Base-by-base conservation (phyloP, 2,797 vertebrate genomes). In the Paguma larvata region DNA sequence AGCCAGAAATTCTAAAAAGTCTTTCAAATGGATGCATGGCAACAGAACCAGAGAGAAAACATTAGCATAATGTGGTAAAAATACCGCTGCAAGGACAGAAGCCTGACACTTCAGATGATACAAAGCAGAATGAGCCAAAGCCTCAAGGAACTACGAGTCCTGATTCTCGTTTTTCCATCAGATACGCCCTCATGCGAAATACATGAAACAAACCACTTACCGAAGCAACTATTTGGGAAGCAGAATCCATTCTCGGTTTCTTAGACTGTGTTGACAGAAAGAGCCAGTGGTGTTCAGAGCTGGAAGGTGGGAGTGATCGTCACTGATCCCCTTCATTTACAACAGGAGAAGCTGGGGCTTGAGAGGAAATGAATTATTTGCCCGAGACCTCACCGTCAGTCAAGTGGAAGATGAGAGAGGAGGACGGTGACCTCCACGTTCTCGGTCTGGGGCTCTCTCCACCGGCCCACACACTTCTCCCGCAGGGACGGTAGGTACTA, bases 1-100 rank as follows among this genome's bases (percentile, higher is more conserved):
- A 94, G 23, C 30, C 65, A 93, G 53, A 93, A 95, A 91, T 83
- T 91, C 88, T 89, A 94, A 83, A 73, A 90, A 89, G 78, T 73
- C 93, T 94, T 93, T 97, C 51, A 94, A 94, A 91, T 85, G 41
- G 53, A 91, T 70, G 83, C 30, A 67, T n/a, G 10, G 72, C 72
- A 88, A 82, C 53, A 91, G 75, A 97, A 89, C n/a, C 59, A 82
- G 77, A 79, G 96, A 84, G 72, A 82, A 78, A 95, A 46, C 14
- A 85, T 85, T 48, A 95, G n/a, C 41, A 79, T 51, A 87, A 96
- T 27, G 30, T 80, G 68, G 75, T 72, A 92, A 85, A 91, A 91
- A 70, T 27, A 72, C 56, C 25, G 30, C 62, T 63, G 92, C 68
- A 80, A 90, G 85, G 83, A 95, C 78, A 88, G 79, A 92, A 53